Evolutionary conservation across 2,888 invertebrate species (phyloP), one percentile per base, ranked within the genome.

Genomic region (Andrena bucephala): DNA sequence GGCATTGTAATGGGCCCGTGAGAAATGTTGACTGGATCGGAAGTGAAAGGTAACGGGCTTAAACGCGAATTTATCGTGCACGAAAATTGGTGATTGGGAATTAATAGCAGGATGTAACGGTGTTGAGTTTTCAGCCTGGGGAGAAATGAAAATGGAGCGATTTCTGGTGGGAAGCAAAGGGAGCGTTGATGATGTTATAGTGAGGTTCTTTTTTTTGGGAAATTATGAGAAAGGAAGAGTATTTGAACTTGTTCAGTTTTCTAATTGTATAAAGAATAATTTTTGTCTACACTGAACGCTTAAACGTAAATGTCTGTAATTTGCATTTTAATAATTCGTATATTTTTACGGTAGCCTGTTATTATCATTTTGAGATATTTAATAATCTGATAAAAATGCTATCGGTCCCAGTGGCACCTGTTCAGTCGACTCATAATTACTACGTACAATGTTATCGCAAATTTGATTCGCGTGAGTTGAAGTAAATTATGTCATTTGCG

Each of bases 301-400:
- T 10, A 13, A 36, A 36, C 36, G 10, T 42, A 60, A 48, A 2
- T 20, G 31, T 60, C 48, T 31, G 6, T 24, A 50, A 29, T 29
- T 24, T 29, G n/a, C n/a, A 48, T n/a, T 59, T 59, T 36, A 59
- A 27, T 13, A 48, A 62, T 60, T 60, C n/a, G 20, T 48, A 16
- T 42, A 71, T 16, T 62, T 60, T 62, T 50, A 6, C 8, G 24
- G 6, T 31, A 31, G 31, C 6, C 13, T 20, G 24, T 20, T 29
- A 20, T 13, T 29, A 50, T 71, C 60, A 24, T 13, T 24, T 4
- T 62, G 10, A 24, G 16, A 16, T 31, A 50, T 60, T 60, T 62
- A 48, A 62, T 50, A 13, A 7, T 13, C 8, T 16, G 60, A 71
- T 71, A 50, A 60, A 16, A 31, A 50, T 71, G 16, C 50, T 71